Conservation (phyloP, 1,140 invertebrate species). For the Zophobas atratus region DNA sequence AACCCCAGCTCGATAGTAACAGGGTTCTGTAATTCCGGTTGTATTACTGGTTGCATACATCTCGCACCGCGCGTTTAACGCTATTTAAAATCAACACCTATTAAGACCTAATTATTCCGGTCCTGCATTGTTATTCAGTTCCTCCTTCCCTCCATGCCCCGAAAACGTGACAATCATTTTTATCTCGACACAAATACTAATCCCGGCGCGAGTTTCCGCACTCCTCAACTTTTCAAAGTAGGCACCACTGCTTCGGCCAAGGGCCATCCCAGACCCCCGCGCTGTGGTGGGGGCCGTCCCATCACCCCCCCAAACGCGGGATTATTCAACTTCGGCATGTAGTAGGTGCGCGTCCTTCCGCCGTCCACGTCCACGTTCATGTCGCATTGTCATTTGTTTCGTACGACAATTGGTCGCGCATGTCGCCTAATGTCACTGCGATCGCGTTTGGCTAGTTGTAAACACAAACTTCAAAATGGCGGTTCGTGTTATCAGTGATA, state of each 20-base stretch:
- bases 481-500: slow-evolving; percentile 42
- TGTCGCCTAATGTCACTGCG: slow-evolving; percentile 27
- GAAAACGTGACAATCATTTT: not conserved
- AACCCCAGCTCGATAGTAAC: too few species aligned
- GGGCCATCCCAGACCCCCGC: not conserved
- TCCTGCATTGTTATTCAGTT: not conserved
- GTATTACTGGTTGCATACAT: too few species aligned
- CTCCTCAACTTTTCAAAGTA: not conserved
- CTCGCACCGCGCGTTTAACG: too few species aligned
- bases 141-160: not conserved
- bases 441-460: slow-evolving; percentile 16
- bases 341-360: slow-evolving; percentile 26
- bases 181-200: not conserved
- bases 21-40: too few species aligned
- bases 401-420: slow-evolving; percentile 38
- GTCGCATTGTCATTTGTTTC: slow-evolving; percentile 27
- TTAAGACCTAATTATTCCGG: too few species aligned
- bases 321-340: not conserved
- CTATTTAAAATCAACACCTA: too few species aligned
- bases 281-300: not conserved
- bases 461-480: slow-evolving; percentile 42
- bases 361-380: not conserved
- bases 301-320: not conserved
- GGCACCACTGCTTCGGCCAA: too few species aligned
- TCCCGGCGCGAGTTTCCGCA: not conserved